Evolutionary conservation across 1,140 invertebrate genomes (phyloP).

Genomic region (Stegodyphus dumicola): DNA sequence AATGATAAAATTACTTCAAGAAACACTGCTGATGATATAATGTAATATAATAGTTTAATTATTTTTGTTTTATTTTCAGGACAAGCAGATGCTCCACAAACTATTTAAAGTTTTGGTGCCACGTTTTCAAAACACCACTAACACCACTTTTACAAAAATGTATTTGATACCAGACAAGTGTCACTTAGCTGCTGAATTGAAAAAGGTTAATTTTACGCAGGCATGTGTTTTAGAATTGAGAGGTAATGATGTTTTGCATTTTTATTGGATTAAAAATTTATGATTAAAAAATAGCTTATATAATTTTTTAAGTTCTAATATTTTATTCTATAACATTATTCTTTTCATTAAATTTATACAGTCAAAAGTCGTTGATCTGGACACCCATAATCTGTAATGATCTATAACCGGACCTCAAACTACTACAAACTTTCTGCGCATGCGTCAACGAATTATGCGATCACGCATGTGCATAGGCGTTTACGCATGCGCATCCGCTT

Average conservation of each 20-base stretch:
- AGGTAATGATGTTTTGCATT: constrained; percentile 69
- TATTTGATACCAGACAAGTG: constrained; percentile 75
- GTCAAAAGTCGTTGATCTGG: no score
- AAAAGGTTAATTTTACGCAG: constrained; percentile 15
- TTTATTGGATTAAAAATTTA: background rate
- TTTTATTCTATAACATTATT: background rate
- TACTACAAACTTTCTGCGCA: no score
- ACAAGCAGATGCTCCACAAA: constrained; percentile 91
- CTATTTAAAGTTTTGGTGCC: constrained; percentile 92
- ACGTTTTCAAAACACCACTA: constrained; percentile 78
- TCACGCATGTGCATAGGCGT: no score
- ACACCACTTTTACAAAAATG: constrained; percentile 79
- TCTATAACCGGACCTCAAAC: no score
- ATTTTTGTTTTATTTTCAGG: constrained; percentile 67
- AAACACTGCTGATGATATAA: no score
- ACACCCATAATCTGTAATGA: no score
- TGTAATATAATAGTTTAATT: no score
- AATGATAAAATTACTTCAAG: no score
- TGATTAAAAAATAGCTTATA: background rate
- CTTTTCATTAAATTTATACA: no score
- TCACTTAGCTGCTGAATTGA: constrained; percentile 69
- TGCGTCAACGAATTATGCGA: no score
- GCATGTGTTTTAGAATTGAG: constrained; percentile 81
- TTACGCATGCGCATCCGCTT: no score
- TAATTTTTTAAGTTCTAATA: background rate